Evolutionary conservation across 1,140 invertebrate genomes (phyloP).

Genomic region (Zaprionus taronus): DNA sequence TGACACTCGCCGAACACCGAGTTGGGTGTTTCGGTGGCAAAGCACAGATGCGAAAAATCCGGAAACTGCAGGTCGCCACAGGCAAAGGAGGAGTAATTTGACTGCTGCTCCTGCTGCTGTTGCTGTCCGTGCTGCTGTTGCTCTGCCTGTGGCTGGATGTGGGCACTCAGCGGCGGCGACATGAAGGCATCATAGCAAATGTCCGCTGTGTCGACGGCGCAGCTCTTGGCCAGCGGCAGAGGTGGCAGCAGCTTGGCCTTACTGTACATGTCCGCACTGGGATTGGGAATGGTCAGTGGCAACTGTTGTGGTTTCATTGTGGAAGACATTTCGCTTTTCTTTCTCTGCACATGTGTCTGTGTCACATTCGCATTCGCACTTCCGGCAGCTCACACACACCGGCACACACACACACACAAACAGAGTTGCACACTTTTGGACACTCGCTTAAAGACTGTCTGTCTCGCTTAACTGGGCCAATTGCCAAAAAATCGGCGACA

Average conservation of each 20-base stretch:
- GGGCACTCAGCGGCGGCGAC: slow-evolving; percentile 76
- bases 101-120: slow-evolving; percentile 21
- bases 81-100: slow-evolving; percentile 28
- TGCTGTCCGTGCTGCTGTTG: slow-evolving; percentile 39
- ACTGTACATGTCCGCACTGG: slow-evolving; percentile 48
- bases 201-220: background rate
- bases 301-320: slow-evolving; percentile 62
- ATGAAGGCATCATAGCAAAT: slow-evolving; percentile 64
- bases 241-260: slow-evolving; percentile 19
- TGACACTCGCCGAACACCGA: slow-evolving; percentile 74
- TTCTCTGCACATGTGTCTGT: slow-evolving; percentile 13
- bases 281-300: slow-evolving; percentile 54
- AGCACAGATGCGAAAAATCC: slow-evolving; percentile 74
- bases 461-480: slow-evolving; percentile 51
- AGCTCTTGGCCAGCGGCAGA: slow-evolving; percentile 36
- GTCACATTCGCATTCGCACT: slow-evolving; percentile 70
- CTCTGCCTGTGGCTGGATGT: slow-evolving; percentile 17
- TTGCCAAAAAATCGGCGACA: slow-evolving; percentile 69
- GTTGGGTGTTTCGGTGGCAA: slow-evolving; percentile 76
- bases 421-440: background rate
- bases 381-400: slow-evolving; percentile 56
- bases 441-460: slow-evolving; percentile 17
- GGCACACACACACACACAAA: slow-evolving; percentile 20
- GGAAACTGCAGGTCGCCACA: slow-evolving; percentile 67
- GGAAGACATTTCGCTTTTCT: slow-evolving; percentile 60